Conservation (phyloP, 2,888 invertebrate species). For the Caenorhabditis zanzibari region DNA sequence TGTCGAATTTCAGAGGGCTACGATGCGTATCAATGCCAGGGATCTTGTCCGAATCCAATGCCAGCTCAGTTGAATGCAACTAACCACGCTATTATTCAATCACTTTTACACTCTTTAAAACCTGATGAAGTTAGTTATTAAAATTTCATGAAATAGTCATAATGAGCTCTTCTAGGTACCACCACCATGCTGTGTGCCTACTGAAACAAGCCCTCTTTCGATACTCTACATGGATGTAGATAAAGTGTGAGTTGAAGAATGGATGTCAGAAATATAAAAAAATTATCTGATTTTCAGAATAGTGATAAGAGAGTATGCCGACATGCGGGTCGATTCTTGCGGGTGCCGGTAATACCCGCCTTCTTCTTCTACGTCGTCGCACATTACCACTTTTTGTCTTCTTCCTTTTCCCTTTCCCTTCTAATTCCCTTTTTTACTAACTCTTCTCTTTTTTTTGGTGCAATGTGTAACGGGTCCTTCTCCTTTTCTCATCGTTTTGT, state of each 20-base stretch:
- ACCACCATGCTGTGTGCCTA: conserved; percentile 97
- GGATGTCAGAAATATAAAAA: not conserved
- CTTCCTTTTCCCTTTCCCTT: not conserved
- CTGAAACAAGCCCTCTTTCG: conserved; percentile 93
- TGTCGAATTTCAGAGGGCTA: conserved; percentile 77
- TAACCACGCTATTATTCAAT: conserved; percentile 98
- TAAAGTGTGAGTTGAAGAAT: conserved; percentile 63
- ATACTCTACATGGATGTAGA: conserved; percentile 93
- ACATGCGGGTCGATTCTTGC: conserved; percentile 98
- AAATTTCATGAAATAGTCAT: too few species aligned
- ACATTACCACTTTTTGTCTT: conserved; percentile 36
- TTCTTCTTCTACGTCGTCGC: conserved; percentile 9
- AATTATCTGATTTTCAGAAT: conserved; percentile 90
- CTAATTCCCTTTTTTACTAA: conserved; percentile 11
- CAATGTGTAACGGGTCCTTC: conserved; percentile 43
- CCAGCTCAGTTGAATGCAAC: conserved; percentile 96
- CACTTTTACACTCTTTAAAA: conserved; percentile 94
- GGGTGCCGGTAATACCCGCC: conserved; percentile 87
- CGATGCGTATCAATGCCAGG: conserved; percentile 96
- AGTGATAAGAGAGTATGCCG: conserved; percentile 95
- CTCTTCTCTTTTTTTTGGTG: conserved; percentile 36
- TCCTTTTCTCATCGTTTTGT: conserved; percentile 26
- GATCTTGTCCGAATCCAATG: conserved; percentile 95
- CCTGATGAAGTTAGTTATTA: conserved; percentile 85
- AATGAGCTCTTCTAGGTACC: conserved; percentile 89